phyloP scores from a whole-genome alignment of 64 coral and sea anemone species.

The Montipora sp. region DNA sequence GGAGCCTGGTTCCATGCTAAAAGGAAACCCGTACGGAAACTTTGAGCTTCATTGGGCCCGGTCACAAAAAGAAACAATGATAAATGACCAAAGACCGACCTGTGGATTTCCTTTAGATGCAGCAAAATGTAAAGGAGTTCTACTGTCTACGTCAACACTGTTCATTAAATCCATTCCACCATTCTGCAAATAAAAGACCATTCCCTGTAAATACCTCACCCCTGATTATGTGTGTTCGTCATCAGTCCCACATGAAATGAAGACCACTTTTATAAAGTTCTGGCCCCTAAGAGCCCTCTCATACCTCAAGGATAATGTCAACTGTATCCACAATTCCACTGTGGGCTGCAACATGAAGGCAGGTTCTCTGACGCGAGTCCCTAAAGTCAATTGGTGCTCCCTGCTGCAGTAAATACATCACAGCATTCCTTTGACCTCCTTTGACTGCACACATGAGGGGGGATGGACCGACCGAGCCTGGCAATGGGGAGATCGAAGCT shows the following conservation, averaged over 20 bases:
- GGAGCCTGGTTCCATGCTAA: too few species aligned
- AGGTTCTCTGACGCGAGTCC: constrained; percentile 42
- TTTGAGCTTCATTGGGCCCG: not conserved
- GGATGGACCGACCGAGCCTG: constrained; percentile 26
- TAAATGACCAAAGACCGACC: not conserved
- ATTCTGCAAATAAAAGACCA: constrained; percentile 17
- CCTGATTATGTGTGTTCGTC: too few species aligned
- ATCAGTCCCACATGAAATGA: too few species aligned
- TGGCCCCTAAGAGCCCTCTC: not conserved
- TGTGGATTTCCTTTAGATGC: constrained; percentile 46
- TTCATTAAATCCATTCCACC: constrained; percentile 36
- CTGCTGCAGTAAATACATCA: constrained; percentile 17
- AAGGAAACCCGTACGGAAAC: not conserved
- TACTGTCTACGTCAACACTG: constrained; percentile 31
- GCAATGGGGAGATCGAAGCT: constrained; percentile 1
- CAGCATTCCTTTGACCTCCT: constrained; percentile 42
- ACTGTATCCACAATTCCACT: constrained; percentile 50
- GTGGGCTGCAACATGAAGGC: constrained; percentile 58
- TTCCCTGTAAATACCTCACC: too few species aligned
- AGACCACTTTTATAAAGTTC: too few species aligned
- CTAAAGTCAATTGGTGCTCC: constrained; percentile 44
- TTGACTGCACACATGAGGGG: constrained; percentile 74
- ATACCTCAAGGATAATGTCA: constrained; percentile 48
- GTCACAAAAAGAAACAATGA: too few species aligned
- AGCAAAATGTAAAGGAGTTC: constrained; percentile 61